Conservation (phyloP, 1,140 invertebrate genomes). For the Mizuhopecten yessoensis region DNA sequence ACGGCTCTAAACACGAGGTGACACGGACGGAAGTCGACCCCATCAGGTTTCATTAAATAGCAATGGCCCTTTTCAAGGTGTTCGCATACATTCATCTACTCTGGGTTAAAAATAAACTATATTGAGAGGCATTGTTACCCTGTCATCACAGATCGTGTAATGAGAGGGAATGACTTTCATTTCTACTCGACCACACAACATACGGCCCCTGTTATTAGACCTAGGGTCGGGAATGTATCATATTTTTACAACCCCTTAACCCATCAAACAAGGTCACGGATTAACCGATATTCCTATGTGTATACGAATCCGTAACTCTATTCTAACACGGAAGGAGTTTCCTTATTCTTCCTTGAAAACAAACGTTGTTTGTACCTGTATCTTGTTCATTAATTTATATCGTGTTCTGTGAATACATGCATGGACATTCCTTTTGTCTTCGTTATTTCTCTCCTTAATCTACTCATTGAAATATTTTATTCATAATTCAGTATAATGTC, state of each 20-base stretch:
- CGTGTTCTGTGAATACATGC: too few relatives aligned
- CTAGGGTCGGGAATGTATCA: neutral
- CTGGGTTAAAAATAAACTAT: neutral
- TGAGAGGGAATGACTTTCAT: conserved; percentile 14
- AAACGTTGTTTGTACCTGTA: neutral
- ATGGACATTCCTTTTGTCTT: too few relatives aligned
- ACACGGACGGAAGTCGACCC: neutral
- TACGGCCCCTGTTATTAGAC: neutral
- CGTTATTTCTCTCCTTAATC: too few relatives aligned
- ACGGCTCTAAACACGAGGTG: neutral
- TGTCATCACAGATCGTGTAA: neutral
- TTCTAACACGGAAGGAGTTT: too few relatives aligned
- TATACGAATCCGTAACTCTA: too few relatives aligned
- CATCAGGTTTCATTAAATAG: conserved; percentile 9
- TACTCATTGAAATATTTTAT: too few relatives aligned
- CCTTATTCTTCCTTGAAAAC: neutral
- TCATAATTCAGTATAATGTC: too few relatives aligned
- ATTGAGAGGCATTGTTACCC: neutral
- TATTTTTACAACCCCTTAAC: neutral
- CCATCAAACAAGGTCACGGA: neutral
- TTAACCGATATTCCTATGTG: neutral
- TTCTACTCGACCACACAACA: conserved; percentile 2
- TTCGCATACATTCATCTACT: neutral
- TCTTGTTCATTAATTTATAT: too few relatives aligned
- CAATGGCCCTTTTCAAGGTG: neutral